These are phyloP conservation scores for Tragelaphus buxtoni DNA, from an alignment of 2,113 vertebrate species.

Conservation along the genomic window DNA sequence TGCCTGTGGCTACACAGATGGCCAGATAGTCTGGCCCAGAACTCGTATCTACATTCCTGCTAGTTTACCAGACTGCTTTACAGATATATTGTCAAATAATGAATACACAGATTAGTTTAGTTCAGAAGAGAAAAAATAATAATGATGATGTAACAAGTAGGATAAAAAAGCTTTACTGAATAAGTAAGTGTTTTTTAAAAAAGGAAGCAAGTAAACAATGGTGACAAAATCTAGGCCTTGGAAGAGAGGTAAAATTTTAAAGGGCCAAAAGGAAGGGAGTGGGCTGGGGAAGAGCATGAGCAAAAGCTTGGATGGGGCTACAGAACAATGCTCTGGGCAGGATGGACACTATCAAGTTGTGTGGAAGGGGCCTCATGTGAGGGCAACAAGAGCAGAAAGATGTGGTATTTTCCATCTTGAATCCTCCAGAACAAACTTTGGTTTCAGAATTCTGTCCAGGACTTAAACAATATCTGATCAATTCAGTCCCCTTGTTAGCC, in stretches of 20 bases:
- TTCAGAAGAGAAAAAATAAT: not conserved
- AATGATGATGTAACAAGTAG: not conserved
- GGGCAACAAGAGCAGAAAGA: not conserved
- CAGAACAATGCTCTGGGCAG: rapidly evolving
- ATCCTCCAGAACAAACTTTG: not conserved
- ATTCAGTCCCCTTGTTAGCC: not conserved
- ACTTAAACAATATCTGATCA: not conserved
- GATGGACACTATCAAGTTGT: not conserved
- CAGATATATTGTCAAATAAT: not conserved
- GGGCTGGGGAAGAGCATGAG: not conserved
- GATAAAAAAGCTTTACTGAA: not conserved
- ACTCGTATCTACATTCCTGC: not conserved
- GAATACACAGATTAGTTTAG: not conserved
- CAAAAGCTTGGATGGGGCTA: rapidly evolving
- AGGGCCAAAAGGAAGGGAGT: not conserved
- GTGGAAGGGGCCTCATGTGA: not conserved
- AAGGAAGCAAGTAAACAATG: not conserved
- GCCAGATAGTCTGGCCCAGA: not conserved
- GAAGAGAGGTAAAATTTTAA: not conserved
- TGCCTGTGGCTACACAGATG: not conserved
- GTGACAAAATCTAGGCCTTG: not conserved
- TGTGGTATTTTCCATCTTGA: not conserved
- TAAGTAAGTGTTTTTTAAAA: not conserved
- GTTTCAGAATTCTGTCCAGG: not conserved
- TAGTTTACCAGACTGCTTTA: not conserved